A percentile compares a stretch with the other conserved stretches of the same genome.
phyloP scores from a whole-genome alignment of 2,888 invertebrate species.

The Acholoe squamosa region DNA sequence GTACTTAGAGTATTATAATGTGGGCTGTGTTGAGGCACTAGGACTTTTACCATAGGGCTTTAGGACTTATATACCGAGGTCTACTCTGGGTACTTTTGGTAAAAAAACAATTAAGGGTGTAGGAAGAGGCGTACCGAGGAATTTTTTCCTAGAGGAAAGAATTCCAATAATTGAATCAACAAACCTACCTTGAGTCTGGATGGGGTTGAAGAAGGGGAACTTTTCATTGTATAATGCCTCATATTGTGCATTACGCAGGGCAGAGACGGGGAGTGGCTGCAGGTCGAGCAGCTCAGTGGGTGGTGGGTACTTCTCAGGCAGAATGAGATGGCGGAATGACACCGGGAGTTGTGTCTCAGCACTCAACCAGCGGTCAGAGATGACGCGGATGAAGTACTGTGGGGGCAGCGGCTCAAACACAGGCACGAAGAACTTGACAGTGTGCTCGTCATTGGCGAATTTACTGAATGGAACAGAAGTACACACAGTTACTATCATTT shows the following conservation, averaged over 20 bases:
- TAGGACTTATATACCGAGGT: too few relatives aligned
- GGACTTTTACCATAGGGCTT: too few relatives aligned
- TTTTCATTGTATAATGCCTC: slow-evolving; percentile 93
- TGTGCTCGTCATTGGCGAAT: slow-evolving; percentile 96
- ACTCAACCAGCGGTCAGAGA: slow-evolving; percentile 87
- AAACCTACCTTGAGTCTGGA: slow-evolving; percentile 94
- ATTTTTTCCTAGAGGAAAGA: too few relatives aligned
- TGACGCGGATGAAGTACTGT: slow-evolving; percentile 93
- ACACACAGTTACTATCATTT: background rate
- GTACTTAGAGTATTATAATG: too few relatives aligned
- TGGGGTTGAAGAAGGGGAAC: slow-evolving; percentile 98
- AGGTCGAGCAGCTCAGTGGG: slow-evolving; percentile 98
- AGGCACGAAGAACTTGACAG: slow-evolving; percentile 98
- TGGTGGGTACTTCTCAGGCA: slow-evolving; percentile 99
- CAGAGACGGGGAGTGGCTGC: slow-evolving; percentile 96
- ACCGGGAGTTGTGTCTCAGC: slow-evolving; percentile 98
- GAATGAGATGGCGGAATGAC: slow-evolving; percentile 96
- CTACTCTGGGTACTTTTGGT: too few relatives aligned
- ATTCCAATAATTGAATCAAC: too few relatives aligned
- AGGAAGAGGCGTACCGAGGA: too few relatives aligned
- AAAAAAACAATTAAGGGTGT: too few relatives aligned
- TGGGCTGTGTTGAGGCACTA: too few relatives aligned
- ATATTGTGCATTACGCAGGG: slow-evolving; percentile 92
- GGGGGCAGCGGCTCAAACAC: slow-evolving; percentile 99
- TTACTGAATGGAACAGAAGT: slow-evolving; percentile 86